These are phyloP conservation scores for Drosophila varians DNA, from an alignment of 1,140 invertebrate species.

Conservation along the genomic window DNA sequence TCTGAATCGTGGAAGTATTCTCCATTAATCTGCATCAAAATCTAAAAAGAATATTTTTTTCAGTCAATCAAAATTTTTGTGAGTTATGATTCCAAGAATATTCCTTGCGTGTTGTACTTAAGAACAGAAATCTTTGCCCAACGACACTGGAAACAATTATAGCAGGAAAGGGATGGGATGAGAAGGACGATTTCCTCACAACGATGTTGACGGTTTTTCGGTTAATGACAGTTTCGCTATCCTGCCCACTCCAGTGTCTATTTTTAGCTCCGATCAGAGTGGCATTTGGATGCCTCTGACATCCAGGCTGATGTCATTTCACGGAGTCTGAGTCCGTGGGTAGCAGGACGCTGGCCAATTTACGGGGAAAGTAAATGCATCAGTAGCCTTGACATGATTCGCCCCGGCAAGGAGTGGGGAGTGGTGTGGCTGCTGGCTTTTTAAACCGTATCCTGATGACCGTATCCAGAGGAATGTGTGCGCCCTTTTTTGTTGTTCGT, in stretches of 20 bases:
- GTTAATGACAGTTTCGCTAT: slow-evolving; percentile 61
- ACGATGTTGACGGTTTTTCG: slow-evolving; percentile 29
- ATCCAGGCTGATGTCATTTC: slow-evolving; percentile 58
- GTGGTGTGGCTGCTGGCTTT: not conserved
- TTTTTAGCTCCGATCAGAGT: slow-evolving; percentile 48
- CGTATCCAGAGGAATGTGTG: slow-evolving; percentile 1
- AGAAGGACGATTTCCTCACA: slow-evolving; percentile 43
- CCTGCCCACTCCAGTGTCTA: slow-evolving; percentile 29
- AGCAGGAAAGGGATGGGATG: not conserved
- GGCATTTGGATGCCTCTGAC: slow-evolving; percentile 18
- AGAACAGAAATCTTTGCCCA: too few species aligned
- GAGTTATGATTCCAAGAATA: too few species aligned
- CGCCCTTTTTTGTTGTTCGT: slow-evolving; percentile 3
- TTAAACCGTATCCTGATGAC: not conserved
- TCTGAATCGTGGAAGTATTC: too few species aligned
- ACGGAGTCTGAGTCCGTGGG: slow-evolving; percentile 39
- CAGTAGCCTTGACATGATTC: slow-evolving; percentile 72
- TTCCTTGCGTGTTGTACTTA: too few species aligned
- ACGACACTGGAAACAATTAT: too few species aligned
- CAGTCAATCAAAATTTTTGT: too few species aligned
- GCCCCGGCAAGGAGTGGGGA: slow-evolving; percentile 34
- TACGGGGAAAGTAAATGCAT: not conserved
- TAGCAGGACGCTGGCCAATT: not conserved
- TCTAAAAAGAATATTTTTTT: too few species aligned
- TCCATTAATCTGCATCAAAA: too few species aligned